Conservation (phyloP, 2,797 vertebrate species). For the Eulemur mongoz region DNA sequence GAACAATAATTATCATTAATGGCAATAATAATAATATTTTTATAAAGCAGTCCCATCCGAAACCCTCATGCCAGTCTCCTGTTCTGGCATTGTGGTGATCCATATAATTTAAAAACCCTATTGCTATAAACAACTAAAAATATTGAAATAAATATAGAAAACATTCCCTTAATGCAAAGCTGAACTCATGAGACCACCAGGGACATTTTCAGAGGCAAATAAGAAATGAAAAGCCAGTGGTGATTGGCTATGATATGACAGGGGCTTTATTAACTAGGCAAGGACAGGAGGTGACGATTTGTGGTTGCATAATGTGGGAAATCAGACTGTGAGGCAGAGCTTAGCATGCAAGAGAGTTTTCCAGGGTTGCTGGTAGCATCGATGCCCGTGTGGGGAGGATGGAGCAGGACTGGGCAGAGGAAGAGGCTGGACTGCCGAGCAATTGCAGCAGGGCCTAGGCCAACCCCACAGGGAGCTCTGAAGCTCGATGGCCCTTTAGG, state of each 20-base stretch:
- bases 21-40: neutral
- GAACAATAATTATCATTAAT: neutral
- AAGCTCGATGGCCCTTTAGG: neutral
- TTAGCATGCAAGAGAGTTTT: neutral
- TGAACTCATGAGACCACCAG: neutral
- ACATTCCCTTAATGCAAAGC: neutral
- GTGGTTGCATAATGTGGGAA: neutral
- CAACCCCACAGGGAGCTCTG: neutral
- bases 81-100: neutral
- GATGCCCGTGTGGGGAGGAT: neutral
- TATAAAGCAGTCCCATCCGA: neutral
- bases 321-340: neutral
- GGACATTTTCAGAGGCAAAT: neutral
- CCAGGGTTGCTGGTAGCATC: neutral
- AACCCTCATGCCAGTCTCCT: neutral
- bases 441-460: neutral
- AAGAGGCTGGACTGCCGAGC: fast-evolving
- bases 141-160: neutral
- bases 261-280: neutral
- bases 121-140: neutral
- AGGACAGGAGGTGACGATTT: neutral
- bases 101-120: neutral
- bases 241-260: too few species aligned
- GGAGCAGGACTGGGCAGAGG: neutral
- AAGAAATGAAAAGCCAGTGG: neutral